Conservation (phyloP, 2,113 vertebrate species). For the Aleadryas rufinucha region DNA sequence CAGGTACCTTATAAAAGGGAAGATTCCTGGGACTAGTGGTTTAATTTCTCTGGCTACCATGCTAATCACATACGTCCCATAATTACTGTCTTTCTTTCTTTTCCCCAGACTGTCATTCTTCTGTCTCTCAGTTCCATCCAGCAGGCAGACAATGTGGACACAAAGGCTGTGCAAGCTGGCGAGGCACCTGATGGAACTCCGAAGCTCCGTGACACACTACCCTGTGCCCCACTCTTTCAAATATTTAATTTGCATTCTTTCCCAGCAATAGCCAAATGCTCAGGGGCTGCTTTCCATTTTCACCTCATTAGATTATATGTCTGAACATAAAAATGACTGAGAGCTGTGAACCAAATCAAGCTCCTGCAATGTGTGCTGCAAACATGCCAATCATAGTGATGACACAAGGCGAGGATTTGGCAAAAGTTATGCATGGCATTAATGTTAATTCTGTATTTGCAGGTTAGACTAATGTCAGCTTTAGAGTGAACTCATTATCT, state of each 20-base stretch:
- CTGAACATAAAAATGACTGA: conserved; percentile 63
- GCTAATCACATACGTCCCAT: conserved; percentile 85
- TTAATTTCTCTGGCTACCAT: conserved; percentile 95
- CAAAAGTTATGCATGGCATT: conserved; percentile 30
- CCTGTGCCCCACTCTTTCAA: conserved; percentile 40
- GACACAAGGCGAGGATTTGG: conserved; percentile 63
- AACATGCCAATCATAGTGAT: conserved; percentile 74
- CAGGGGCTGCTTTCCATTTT: conserved; percentile 67
- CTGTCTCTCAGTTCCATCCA: conserved; percentile 72
- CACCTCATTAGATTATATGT: conserved; percentile 69
- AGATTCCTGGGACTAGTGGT: conserved; percentile 88
- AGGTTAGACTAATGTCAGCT: background rate
- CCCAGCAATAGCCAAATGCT: conserved; percentile 70
- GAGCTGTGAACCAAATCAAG: conserved; percentile 72
- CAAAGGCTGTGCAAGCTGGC: conserved; percentile 73
- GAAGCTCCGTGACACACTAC: conserved; percentile 26
- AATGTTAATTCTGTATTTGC: conserved; percentile 5
- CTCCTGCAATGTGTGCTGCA: conserved; percentile 75
- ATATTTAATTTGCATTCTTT: conserved; percentile 80
- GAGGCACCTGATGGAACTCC: conserved; percentile 75
- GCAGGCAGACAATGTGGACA: conserved; percentile 72
- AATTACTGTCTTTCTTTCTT: conserved; percentile 83
- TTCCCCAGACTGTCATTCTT: conserved; percentile 79
- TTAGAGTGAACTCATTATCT: background rate
- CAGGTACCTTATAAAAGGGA: conserved; percentile 80